Evolutionary conservation across 2,113 vertebrate species (phyloP).

Genomic region (Etheostoma spectabile): DNA sequence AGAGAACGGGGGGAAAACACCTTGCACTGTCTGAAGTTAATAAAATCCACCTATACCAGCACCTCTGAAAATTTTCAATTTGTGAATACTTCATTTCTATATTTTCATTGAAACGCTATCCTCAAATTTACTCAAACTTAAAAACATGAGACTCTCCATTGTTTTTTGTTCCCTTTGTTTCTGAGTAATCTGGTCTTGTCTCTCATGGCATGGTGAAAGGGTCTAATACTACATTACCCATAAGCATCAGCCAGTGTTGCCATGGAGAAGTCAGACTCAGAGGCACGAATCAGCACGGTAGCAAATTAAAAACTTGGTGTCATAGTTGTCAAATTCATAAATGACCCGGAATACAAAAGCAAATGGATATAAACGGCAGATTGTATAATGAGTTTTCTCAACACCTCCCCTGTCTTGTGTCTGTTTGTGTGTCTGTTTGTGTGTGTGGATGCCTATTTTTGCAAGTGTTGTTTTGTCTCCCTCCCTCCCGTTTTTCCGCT

Average conservation of each 20-base stretch:
- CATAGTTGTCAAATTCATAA: neutral
- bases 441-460: no score
- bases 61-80: neutral
- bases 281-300: neutral
- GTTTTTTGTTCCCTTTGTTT: neutral
- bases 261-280: neutral
- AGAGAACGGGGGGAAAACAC: neutral
- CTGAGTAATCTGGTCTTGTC: neutral
- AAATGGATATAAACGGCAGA: neutral
- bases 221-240: neutral
- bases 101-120: no score
- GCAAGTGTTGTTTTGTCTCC: no score
- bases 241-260: neutral
- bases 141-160: neutral
- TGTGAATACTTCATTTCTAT: no score
- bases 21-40: neutral
- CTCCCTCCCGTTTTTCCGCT: no score
- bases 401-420: no score
- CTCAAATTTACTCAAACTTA: neutral
- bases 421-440: no score
- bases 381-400: neutral
- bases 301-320: neutral
- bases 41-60: neutral
- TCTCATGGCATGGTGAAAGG: neutral
- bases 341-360: neutral